Base-by-base conservation (phyloP, 2,113 vertebrate species). In the Macquaria ambigua region DNA sequence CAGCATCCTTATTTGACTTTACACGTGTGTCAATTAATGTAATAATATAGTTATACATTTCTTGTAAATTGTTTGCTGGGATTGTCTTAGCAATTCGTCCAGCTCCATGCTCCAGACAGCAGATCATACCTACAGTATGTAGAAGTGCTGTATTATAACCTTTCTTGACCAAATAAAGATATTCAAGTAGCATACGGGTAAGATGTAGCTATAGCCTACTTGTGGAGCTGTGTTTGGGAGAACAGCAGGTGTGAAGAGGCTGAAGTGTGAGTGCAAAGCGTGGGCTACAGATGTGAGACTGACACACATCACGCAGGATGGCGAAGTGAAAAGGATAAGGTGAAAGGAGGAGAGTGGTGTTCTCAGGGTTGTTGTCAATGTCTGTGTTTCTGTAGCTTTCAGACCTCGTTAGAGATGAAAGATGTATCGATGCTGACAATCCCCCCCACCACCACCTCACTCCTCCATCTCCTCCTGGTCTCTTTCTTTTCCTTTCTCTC, bases 371-470 rank as follows among this genome's bases (percentile, higher is more conserved):
- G 92, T 91, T 92, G 90, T 92, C 89, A 90, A 81, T 92, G 87
- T 89, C 83, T 92, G 88, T 88, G 90, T 94, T 93, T 94, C 88
- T 93, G 91, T 83, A 89, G 94, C 93, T 93, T 96, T 96, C 95
- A 95, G 93, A 92, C 89, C 94, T 96, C 85, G 89, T 96, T 96
- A 96, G 92, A 85, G 87, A 90, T 94, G 93, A 95, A 88, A 93
- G 95, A 95, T 88, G 93, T 87, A 95, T 94, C 74, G 73, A 90
- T 92, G 83, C 88, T 95, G 94, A 95, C 94, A 94, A 74, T 79
- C 79, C 82, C 67, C 73, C 84, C 56, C 83, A 69, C 82, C 52
- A 70, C 86, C 59, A 68, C 62, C 77, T 73, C 74, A 37, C 88
- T 72, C 75, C 82, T 79, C 68, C 67, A 53, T 66, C 79, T 83